Percentiles rank a stretch among this genome's conserved stretches.
phyloP scores from a whole-genome alignment of 2,113 vertebrate genomes.

The Laticauda laticaudata region DNA sequence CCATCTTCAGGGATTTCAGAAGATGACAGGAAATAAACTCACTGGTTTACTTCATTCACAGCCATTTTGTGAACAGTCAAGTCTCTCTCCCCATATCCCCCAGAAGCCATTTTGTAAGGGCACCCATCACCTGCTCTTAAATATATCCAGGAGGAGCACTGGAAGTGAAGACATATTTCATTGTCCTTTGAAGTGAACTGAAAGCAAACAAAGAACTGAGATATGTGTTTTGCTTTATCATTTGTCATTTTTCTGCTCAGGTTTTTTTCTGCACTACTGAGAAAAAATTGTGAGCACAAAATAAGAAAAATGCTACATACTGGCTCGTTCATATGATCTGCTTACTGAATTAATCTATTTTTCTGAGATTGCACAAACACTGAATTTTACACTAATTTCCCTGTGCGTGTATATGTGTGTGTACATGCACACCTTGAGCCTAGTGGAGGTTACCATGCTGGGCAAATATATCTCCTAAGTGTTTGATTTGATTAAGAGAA shows the following conservation, averaged over 20 bases:
- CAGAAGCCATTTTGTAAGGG: background rate
- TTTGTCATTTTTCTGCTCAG: background rate
- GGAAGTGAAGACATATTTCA: background rate
- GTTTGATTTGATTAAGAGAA: background rate
- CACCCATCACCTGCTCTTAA: background rate
- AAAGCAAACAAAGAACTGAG: background rate
- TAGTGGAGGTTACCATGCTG: background rate
- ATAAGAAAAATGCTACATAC: background rate
- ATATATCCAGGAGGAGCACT: background rate
- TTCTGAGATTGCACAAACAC: background rate
- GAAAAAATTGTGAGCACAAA: background rate
- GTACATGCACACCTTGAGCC: background rate
- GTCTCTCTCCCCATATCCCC: background rate
- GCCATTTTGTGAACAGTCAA: background rate
- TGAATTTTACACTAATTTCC: background rate
- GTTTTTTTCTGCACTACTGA: background rate
- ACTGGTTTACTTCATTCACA: background rate
- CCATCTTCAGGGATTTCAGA: background rate
- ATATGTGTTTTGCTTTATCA: background rate
- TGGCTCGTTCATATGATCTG: background rate
- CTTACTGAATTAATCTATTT: background rate
- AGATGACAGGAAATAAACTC: background rate
- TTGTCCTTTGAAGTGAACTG: background rate
- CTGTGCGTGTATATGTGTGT: accelerated
- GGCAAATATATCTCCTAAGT: background rate